A percentile compares a stretch with the other conserved stretches of the same genome.
These are phyloP conservation scores for Etheostoma spectabile DNA, from an alignment of 2,113 vertebrate genomes.

Conservation along the genomic window DNA sequence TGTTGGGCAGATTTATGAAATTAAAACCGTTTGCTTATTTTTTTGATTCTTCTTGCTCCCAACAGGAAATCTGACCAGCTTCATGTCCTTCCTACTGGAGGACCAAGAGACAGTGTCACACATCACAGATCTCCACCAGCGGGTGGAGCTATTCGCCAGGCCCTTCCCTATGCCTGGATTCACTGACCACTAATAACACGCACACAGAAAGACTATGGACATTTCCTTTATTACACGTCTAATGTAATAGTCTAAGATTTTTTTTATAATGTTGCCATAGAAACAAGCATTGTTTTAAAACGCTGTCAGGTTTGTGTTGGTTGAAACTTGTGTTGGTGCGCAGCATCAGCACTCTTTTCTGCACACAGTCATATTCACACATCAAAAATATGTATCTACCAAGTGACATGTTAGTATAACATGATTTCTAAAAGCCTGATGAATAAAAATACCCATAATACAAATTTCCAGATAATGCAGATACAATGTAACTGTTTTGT, in stretches of 20 bases:
- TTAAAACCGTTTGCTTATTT: not conserved
- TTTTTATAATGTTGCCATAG: not conserved
- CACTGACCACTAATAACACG: constrained; percentile 53
- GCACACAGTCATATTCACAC: not conserved
- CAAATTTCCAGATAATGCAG: not conserved
- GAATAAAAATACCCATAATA: not conserved
- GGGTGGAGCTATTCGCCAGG: constrained; percentile 74
- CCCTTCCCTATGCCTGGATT: constrained; percentile 72
- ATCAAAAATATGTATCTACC: not conserved
- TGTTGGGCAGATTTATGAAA: not conserved
- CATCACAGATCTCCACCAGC: constrained; percentile 65
- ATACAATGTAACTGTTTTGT: not conserved
- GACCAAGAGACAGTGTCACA: constrained; percentile 81
- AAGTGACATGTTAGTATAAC: not conserved
- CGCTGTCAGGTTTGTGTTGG: not conserved
- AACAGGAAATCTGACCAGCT: constrained; percentile 88
- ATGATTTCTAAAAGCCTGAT: not conserved
- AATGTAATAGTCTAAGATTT: too few relatives aligned
- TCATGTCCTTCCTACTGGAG: constrained; percentile 88
- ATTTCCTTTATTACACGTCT: not conserved
- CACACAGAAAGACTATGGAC: not conserved
- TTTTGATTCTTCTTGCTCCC: not conserved
- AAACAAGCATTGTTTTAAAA: not conserved
- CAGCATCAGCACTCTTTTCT: not conserved
- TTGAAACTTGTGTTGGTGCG: not conserved